A percentile compares a stretch with the other conserved stretches of the same genome.
phyloP scores from a whole-genome alignment of 2,113 vertebrate species.

The Dasyprocta punctata region DNA sequence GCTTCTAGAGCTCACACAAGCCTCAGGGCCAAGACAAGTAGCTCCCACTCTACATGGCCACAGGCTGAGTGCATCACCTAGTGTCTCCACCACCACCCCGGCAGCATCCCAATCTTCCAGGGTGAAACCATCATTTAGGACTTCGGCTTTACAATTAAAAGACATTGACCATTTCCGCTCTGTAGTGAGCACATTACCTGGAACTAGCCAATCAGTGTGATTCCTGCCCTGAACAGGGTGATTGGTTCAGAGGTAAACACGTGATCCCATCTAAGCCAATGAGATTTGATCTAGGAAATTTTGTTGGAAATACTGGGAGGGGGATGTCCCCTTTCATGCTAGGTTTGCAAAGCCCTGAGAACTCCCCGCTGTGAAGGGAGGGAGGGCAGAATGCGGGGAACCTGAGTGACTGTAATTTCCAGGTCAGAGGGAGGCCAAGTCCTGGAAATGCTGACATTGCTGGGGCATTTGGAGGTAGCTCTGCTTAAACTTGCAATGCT shows the following conservation, averaged over 20 bases:
- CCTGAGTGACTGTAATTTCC: not conserved
- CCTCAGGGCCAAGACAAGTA: not conserved
- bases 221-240: not conserved
- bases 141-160: not conserved
- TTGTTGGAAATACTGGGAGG: not conserved
- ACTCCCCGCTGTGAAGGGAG: not conserved
- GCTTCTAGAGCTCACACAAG: not conserved
- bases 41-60: accelerated
- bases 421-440: not conserved
- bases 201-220: not conserved
- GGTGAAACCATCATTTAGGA: not conserved
- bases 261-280: not conserved
- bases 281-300: not conserved
- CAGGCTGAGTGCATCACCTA: not conserved
- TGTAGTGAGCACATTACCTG: not conserved
- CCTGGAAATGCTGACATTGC: not conserved
- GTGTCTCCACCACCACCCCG: not conserved
- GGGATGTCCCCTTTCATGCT: not conserved
- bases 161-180: not conserved
- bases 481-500: not conserved
- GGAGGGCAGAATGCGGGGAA: not conserved
- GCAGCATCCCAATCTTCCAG: not conserved
- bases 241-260: not conserved
- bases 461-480: not conserved
- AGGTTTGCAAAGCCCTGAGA: accelerated